Evolutionary conservation across 2,797 vertebrate species (phyloP), one percentile per base, ranked within the genome.

Genomic region (Rhodeus uyekii): DNA sequence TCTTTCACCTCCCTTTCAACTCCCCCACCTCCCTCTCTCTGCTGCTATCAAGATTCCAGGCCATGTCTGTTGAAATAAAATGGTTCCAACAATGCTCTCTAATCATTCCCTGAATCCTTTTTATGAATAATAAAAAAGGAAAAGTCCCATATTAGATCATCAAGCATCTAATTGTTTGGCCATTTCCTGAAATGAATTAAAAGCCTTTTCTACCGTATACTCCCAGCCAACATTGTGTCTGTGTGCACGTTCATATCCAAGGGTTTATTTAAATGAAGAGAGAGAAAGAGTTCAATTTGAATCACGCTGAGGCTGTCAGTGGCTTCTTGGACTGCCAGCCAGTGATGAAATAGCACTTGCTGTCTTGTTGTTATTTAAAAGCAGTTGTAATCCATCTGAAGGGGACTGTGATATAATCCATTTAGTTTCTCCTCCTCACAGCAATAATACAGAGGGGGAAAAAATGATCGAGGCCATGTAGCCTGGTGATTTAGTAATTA

Each of bases 331-430:
- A 93, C 93, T 92, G 92, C 91, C 89, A 85, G 85, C 90, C 71
- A 48, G 91, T 93, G 93, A 94, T 95, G 93, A 94, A 95, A 95
- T 95, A 94, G 93, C 93, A 94, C 91, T 93, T 89, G 92, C 90
- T 87, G 92, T 94, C 92, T 92, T 90, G 91, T 90, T 87, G 93
- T 95, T 95, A 95, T 95, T 95, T 95, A 95, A 95, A 95, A 95
- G 93, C 93, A 95, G 93, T 94, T 95, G 95, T 95, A 95, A 95
- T 95, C 94, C 93, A 94, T 95, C 93, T 94, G 93, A 95, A 95
- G 95, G 94, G 55, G 77, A 89, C 91, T 91, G 90, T 90, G 92
- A 94, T 94, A 92, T 94, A 94, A 95, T 94, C 93, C 93, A 94
- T 95, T 94, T 94, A 92, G 94, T 95, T 94, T 94, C 92, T 91